Percentiles rank a stretch among this genome's conserved stretches.
These are phyloP conservation scores for Spheniscus humboldti DNA, from an alignment of 2,797 vertebrate species.

Conservation along the genomic window DNA sequence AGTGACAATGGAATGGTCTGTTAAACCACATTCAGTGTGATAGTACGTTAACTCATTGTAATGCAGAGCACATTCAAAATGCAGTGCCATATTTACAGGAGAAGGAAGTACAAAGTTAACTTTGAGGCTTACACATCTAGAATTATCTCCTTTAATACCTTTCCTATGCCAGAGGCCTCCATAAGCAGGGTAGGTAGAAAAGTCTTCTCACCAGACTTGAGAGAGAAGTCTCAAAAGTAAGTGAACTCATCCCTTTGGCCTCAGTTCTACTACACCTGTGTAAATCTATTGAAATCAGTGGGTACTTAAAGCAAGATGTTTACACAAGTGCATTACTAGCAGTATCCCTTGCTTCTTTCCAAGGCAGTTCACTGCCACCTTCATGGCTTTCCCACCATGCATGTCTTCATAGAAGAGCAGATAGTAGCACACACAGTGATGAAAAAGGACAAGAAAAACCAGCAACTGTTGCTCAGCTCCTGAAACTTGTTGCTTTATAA, in stretches of 20 bases:
- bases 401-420: not conserved
- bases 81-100: not conserved
- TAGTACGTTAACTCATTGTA: not conserved
- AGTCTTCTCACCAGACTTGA: not conserved
- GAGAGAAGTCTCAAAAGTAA: not conserved
- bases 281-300: not conserved
- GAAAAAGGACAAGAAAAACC: not conserved
- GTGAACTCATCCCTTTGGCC: not conserved
- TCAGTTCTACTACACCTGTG: not conserved
- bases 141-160: not conserved
- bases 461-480: not conserved
- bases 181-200: not conserved
- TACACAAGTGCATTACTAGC: not conserved
- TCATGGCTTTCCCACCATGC: not conserved
- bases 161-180: not conserved
- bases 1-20: not conserved
- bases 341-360: not conserved
- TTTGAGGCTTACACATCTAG: not conserved
- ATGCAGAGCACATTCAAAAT: not conserved
- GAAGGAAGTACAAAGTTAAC: not conserved
- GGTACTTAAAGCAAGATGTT: not conserved
- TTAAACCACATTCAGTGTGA: not conserved
- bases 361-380: not conserved
- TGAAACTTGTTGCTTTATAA: not conserved
- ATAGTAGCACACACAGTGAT: not conserved